Percentiles rank a stretch among this genome's conserved stretches.
phyloP scores from a whole-genome alignment of 2,113 vertebrate species.

The Osmerus mordax region DNA sequence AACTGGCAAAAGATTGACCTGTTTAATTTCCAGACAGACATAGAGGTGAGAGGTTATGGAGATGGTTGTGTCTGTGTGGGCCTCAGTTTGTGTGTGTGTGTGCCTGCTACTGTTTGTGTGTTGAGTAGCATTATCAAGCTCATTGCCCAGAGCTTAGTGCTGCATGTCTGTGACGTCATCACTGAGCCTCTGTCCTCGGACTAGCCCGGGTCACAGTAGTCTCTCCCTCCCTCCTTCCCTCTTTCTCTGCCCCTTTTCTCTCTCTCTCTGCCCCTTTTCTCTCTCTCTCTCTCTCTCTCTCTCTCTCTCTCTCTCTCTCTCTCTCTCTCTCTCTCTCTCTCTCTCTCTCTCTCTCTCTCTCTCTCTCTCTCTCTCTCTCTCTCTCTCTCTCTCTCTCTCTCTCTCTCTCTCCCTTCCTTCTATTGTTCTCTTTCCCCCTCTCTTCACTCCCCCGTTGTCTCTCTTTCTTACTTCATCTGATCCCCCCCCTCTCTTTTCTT shows the following conservation, averaged over 20 bases:
- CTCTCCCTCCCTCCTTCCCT: neutral
- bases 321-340: neutral
- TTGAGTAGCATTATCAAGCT: conserved; percentile 51
- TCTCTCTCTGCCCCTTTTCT: neutral
- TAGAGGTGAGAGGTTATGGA: conserved; percentile 79
- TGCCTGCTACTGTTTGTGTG: neutral
- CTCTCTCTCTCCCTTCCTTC: conserved; percentile 9
- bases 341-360: too few relatives aligned
- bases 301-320: conserved; percentile 6
- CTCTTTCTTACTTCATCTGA: neutral
- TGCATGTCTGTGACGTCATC: conserved; percentile 53
- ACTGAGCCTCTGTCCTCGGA: conserved; percentile 52
- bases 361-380: neutral
- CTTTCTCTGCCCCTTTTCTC: conserved; percentile 15
- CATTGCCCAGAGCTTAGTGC: conserved; percentile 48
- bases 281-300: too few relatives aligned
- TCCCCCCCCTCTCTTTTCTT: neutral
- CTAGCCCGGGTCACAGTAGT: conserved; percentile 32
- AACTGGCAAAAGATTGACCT: conserved; percentile 97
- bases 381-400: neutral
- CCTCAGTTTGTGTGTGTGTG: conserved; percentile 25
- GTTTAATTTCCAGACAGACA: conserved; percentile 96
- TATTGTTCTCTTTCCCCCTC: conserved; percentile 14
- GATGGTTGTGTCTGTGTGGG: conserved; percentile 2
- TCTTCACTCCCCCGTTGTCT: neutral